Evolutionary conservation across 2,888 invertebrate genomes (phyloP).

Genomic region (Callinectes sapidus): DNA sequence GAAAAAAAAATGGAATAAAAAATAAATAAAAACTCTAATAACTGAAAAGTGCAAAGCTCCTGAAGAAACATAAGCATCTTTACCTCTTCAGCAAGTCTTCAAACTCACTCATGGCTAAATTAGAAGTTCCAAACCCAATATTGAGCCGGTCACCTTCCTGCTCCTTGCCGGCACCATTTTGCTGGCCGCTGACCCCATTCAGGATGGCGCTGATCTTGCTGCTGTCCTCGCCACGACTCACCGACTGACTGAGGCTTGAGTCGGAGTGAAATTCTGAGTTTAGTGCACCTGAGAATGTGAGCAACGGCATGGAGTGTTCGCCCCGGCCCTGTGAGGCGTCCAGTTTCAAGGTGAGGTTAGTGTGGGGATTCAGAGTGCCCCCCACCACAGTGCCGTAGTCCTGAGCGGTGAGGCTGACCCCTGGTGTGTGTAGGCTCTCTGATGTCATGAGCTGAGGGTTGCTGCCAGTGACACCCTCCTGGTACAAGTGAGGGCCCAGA

Average conservation of each 20-base stretch:
- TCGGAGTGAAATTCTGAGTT: slow-evolving; percentile 33
- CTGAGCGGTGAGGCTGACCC: slow-evolving; percentile 16
- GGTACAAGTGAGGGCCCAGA: slow-evolving; percentile 45
- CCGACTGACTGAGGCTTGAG: not conserved
- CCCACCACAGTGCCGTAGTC: not conserved
- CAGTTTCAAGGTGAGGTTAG: not conserved
- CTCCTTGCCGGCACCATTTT: not conserved
- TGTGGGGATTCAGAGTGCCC: not conserved
- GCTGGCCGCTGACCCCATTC: not conserved
- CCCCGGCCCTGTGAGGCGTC: not conserved
- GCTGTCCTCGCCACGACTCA: not conserved
- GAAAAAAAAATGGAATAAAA: not conserved
- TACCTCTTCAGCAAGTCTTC: slow-evolving; percentile 63
- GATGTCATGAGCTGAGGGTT: not conserved
- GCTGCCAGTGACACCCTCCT: slow-evolving; percentile 12
- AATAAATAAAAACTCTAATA: not conserved
- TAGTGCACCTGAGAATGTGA: slow-evolving; percentile 60
- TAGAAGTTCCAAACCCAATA: slow-evolving; percentile 41
- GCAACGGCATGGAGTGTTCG: slow-evolving; percentile 46
- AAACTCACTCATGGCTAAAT: slow-evolving; percentile 49
- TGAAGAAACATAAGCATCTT: not conserved
- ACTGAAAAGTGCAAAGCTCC: not conserved
- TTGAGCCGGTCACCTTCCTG: not conserved
- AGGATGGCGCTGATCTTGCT: not conserved
- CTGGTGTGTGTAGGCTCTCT: slow-evolving; percentile 31